Percentiles rank a stretch among this genome's conserved stretches.
Evolutionary conservation across 2,888 invertebrate species (phyloP).

Genomic region (Mythimna vitellina): DNA sequence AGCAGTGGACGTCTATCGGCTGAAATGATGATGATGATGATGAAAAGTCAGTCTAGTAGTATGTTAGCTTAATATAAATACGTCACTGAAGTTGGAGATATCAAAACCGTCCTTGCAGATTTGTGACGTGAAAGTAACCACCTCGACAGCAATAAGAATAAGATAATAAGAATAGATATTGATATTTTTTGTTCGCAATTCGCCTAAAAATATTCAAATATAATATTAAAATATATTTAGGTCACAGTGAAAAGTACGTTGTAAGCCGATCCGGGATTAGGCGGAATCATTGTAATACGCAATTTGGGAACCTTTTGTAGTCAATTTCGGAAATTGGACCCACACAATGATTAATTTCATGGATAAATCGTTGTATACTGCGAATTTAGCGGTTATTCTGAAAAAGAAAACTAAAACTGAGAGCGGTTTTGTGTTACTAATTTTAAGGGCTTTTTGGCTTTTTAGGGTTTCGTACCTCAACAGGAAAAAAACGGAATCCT

Average conservation of each 20-base stretch:
- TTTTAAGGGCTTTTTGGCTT: too few relatives aligned
- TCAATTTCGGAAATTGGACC: conserved; percentile 6
- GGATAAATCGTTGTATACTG: neutral
- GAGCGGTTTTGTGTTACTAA: neutral
- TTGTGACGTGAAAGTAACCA: neutral
- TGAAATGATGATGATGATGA: too few relatives aligned
- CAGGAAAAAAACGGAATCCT: too few relatives aligned
- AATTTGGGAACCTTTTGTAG: conserved; percentile 2
- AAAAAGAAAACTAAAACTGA: neutral
- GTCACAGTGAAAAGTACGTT: neutral
- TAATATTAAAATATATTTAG: conserved; percentile 4
- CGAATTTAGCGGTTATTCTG: neutral
- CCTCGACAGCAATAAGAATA: too few relatives aligned
- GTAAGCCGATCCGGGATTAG: neutral
- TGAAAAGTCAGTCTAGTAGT: too few relatives aligned
- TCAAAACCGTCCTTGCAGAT: neutral
- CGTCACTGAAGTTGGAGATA: neutral
- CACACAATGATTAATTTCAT: neutral
- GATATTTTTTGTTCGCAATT: too few relatives aligned
- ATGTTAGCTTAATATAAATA: too few relatives aligned
- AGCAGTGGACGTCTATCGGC: too few relatives aligned
- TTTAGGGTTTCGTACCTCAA: too few relatives aligned
- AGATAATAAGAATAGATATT: too few relatives aligned
- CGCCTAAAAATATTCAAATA: neutral
- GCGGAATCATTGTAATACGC: neutral